Conservation (phyloP, 2,113 vertebrate genomes). For the Pagrus major region DNA sequence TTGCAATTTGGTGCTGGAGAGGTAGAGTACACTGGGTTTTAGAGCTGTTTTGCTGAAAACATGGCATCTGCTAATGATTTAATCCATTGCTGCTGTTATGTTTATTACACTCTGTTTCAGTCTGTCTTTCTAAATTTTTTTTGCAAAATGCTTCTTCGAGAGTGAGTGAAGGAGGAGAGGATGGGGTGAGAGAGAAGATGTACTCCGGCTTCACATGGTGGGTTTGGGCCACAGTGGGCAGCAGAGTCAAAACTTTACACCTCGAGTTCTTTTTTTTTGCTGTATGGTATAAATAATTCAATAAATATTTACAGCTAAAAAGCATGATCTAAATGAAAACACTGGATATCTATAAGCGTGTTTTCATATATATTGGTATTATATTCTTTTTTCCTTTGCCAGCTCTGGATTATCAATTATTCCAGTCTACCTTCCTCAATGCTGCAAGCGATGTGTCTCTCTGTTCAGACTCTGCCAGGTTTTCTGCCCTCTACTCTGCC, state of each 20-base stretch:
- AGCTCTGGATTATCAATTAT: slow-evolving; percentile 24
- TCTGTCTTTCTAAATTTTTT: background rate
- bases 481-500: slow-evolving; percentile 39
- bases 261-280: background rate
- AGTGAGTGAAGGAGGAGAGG: background rate
- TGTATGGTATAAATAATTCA: background rate
- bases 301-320: background rate
- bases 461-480: slow-evolving; percentile 16
- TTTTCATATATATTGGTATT: background rate
- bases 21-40: too few species aligned
- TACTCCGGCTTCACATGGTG: background rate
- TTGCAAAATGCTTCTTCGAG: background rate
- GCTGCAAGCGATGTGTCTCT: slow-evolving; percentile 19
- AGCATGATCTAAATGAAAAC: background rate
- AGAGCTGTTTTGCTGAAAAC: too few species aligned
- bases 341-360: background rate
- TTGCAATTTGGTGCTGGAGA: too few species aligned
- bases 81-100: background rate
- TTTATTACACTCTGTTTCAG: background rate
- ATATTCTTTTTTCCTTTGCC: background rate
- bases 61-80: background rate
- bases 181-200: background rate
- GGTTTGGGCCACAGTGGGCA: background rate
- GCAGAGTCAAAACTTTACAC: background rate
- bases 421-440: slow-evolving; percentile 9